A percentile compares a stretch with the other conserved stretches of the same genome.
phyloP scores from a whole-genome alignment of 2,888 invertebrate species.

The Drosophila differens region DNA sequence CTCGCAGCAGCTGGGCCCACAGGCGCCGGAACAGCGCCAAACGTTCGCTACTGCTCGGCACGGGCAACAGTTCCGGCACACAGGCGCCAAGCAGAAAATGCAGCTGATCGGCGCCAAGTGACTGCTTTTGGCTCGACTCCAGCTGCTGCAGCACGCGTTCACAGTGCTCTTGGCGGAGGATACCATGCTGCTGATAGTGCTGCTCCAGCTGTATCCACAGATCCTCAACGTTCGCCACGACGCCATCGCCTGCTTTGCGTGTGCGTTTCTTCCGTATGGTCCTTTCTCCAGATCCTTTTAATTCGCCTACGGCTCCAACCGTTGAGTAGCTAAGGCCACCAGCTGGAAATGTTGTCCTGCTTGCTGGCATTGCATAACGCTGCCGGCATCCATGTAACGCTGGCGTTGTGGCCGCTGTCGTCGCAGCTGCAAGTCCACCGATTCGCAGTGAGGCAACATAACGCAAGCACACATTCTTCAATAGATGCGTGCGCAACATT shows the following conservation, averaged over 20 bases:
- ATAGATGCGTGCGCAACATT: constrained; percentile 52
- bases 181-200: constrained; percentile 62
- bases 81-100: constrained; percentile 86
- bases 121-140: neutral
- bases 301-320: neutral
- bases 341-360: constrained; percentile 3
- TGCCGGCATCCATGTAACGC: constrained; percentile 8
- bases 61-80: constrained; percentile 86
- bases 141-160: constrained; percentile 68
- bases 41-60: constrained; percentile 86
- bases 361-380: constrained; percentile 48
- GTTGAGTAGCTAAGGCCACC: constrained; percentile 22
- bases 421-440: neutral
- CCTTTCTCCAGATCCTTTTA: neutral
- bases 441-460: constrained; percentile 15
- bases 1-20: constrained; percentile 86
- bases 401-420: neutral
- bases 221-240: constrained; percentile 34
- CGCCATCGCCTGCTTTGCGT: neutral
- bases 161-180: constrained; percentile 65
- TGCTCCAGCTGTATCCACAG: constrained; percentile 66
- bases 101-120: constrained; percentile 62
- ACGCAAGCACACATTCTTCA: constrained; percentile 41
- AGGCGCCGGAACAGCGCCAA: constrained; percentile 86
- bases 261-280: constrained; percentile 13